Evolutionary conservation across 2,888 invertebrate genomes (phyloP).

Genomic region (Eugnorisma glareosa): DNA sequence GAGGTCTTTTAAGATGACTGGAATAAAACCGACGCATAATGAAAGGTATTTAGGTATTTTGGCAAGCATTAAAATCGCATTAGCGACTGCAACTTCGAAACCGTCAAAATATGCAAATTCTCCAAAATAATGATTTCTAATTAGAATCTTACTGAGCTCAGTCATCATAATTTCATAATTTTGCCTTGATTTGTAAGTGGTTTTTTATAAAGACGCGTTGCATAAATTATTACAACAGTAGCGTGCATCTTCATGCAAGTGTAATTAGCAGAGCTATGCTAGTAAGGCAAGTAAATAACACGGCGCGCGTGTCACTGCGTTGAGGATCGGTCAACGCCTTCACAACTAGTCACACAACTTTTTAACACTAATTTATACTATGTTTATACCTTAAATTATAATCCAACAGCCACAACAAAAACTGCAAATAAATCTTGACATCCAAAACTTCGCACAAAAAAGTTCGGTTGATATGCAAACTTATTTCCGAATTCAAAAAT

Average conservation of each 20-base stretch:
- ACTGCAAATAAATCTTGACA: slow-evolving; percentile 18
- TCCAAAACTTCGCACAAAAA: slow-evolving; percentile 46
- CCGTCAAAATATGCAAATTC: not conserved
- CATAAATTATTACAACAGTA: slow-evolving; percentile 25
- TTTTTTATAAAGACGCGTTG: slow-evolving; percentile 1
- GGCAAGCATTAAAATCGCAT: not conserved
- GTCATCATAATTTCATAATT: slow-evolving; percentile 6
- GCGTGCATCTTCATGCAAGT: slow-evolving; percentile 56
- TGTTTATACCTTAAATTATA: slow-evolving; percentile 53
- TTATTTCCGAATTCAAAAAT: slow-evolving; percentile 15
- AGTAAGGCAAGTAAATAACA: slow-evolving; percentile 66
- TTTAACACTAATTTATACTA: slow-evolving; percentile 37
- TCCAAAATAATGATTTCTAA: slow-evolving; percentile 18
- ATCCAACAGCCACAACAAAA: slow-evolving; percentile 27
- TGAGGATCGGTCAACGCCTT: slow-evolving; percentile 78
- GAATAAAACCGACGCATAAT: not conserved
- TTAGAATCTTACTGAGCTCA: slow-evolving; percentile 25
- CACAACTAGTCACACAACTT: slow-evolving; percentile 72
- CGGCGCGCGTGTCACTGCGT: slow-evolving; percentile 64
- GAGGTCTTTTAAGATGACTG: slow-evolving; percentile 9
- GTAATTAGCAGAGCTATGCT: slow-evolving; percentile 59
- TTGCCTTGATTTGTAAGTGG: slow-evolving; percentile 11
- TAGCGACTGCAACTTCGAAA: not conserved
- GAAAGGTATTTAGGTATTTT: slow-evolving; percentile 7
- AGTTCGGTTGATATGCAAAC: slow-evolving; percentile 40